Evolutionary conservation across 1,140 invertebrate genomes (phyloP).

Genomic region (Platyscapa corneri): DNA sequence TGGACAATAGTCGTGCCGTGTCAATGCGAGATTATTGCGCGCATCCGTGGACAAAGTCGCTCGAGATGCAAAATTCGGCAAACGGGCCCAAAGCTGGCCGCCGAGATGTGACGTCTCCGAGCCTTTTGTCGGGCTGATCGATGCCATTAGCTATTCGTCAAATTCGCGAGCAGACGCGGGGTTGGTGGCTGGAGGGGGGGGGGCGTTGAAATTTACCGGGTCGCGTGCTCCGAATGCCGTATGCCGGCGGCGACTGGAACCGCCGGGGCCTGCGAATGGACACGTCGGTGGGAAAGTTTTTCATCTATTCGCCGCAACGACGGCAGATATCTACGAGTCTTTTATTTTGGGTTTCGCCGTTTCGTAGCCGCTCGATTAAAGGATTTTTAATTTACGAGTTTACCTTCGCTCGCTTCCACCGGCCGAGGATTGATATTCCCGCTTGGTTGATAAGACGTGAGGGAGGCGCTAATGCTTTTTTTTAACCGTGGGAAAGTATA

Average conservation of each 20-base stretch:
- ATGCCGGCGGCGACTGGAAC: background rate
- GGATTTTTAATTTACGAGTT: constrained; percentile 28
- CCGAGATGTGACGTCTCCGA: too few relatives aligned
- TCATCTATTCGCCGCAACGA: background rate
- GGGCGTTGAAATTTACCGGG: constrained; percentile 15
- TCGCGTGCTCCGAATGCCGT: constrained; percentile 41
- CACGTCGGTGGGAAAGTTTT: constrained; percentile 21
- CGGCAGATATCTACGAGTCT: background rate
- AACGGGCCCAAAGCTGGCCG: too few relatives aligned
- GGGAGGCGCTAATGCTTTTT: constrained; percentile 29
- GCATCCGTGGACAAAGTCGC: too few relatives aligned
- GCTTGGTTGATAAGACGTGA: constrained; percentile 28
- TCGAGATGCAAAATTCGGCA: too few relatives aligned
- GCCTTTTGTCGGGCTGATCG: background rate
- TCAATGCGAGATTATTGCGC: too few relatives aligned
- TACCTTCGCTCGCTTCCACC: background rate
- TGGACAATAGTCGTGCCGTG: too few relatives aligned
- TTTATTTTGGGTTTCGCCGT: background rate
- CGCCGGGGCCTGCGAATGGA: background rate
- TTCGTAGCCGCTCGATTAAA: constrained; percentile 2
- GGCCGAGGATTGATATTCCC: constrained; percentile 29
- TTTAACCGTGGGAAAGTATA: constrained; percentile 37
- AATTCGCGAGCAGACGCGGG: constrained; percentile 12
- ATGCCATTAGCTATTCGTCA: constrained; percentile 45
- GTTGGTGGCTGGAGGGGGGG: too few relatives aligned